These are phyloP conservation scores for Microcebus griseorufus DNA, from an alignment of 2,113 vertebrate species.

Conservation along the genomic window DNA sequence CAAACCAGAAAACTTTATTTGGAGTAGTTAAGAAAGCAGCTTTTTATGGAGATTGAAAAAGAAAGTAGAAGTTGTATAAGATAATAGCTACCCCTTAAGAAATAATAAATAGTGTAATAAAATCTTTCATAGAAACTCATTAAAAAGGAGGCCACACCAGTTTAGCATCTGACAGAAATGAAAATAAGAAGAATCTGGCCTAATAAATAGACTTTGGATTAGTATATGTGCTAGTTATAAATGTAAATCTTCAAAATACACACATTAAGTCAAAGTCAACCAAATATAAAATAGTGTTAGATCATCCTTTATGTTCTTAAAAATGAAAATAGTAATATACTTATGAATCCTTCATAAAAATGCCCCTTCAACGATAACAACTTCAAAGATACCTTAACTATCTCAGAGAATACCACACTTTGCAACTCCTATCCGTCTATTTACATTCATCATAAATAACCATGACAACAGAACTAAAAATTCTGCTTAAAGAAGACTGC, in stretches of 20 bases:
- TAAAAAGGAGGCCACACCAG: constrained; percentile 30
- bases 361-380: background rate
- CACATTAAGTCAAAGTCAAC: background rate
- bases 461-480: background rate
- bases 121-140: constrained; percentile 25
- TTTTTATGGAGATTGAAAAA: background rate
- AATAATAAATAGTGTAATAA: constrained; percentile 20
- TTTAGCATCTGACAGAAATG: constrained; percentile 7
- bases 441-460: background rate
- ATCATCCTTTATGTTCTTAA: background rate
- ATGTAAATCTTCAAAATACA: background rate
- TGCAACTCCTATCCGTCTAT: background rate
- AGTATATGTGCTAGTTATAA: background rate
- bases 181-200: background rate
- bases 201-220: background rate
- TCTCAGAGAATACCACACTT: background rate
- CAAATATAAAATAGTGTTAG: background rate
- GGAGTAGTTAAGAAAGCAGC: background rate
- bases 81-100: background rate
- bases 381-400: constrained; percentile 9
- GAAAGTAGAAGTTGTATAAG: background rate
- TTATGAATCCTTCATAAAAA: background rate
- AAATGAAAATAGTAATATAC: background rate
- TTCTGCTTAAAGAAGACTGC: background rate
- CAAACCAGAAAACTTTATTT: constrained; percentile 46